phyloP scores from a whole-genome alignment of 1,140 invertebrate species.

The Druon quercuslanigerum region DNA sequence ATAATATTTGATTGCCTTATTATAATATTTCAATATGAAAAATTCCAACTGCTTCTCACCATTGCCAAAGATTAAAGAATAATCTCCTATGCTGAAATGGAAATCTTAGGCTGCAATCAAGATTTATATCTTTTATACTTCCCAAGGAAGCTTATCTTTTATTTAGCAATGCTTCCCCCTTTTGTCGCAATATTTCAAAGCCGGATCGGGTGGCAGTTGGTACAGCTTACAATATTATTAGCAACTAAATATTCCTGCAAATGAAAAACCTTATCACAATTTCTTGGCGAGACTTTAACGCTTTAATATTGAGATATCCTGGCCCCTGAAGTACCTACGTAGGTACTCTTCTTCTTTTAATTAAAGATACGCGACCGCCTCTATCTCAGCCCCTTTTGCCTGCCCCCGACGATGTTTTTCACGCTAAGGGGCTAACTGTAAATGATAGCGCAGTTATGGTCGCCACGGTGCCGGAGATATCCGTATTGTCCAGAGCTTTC shows the following conservation, averaged over 20 bases:
- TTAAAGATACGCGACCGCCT: slow-evolving; percentile 71
- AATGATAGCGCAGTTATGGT: slow-evolving; percentile 72
- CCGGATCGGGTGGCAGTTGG: background rate
- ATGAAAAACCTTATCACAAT: slow-evolving; percentile 49
- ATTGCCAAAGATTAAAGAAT: too few relatives aligned
- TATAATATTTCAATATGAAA: too few relatives aligned
- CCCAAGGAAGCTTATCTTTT: background rate
- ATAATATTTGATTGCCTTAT: too few relatives aligned
- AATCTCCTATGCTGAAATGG: too few relatives aligned
- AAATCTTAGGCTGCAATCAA: too few relatives aligned
- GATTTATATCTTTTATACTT: background rate
- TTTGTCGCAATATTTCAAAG: background rate
- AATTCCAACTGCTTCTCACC: too few relatives aligned
- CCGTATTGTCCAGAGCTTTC: slow-evolving; percentile 37
- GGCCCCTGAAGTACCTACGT: slow-evolving; percentile 42
- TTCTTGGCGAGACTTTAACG: slow-evolving; percentile 53
- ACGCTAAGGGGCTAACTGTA: slow-evolving; percentile 64
- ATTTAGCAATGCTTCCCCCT: background rate
- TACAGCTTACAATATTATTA: slow-evolving; percentile 4
- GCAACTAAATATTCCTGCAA: slow-evolving; percentile 7
- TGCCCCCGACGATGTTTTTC: slow-evolving; percentile 42
- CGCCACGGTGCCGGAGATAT: slow-evolving; percentile 41
- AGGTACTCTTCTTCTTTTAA: slow-evolving; percentile 63
- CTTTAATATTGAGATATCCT: slow-evolving; percentile 58
- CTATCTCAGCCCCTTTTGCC: slow-evolving; percentile 55